Base-by-base conservation (phyloP, 2,888 invertebrate genomes). In the Pomacea canaliculata region DNA sequence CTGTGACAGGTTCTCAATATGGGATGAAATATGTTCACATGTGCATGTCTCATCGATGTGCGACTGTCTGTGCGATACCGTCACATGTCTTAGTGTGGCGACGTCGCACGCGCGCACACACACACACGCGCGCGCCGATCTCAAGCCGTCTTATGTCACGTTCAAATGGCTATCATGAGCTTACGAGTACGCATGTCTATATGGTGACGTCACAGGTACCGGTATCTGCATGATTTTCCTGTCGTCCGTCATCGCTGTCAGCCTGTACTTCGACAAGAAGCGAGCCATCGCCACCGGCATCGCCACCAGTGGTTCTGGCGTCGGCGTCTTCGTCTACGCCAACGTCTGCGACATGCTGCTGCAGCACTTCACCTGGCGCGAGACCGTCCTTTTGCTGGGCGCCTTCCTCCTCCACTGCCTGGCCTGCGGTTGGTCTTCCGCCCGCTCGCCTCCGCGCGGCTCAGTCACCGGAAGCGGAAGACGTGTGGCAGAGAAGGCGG, bases 181-280 rank as follows among this genome's bases (percentile, higher is more conserved):
- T 10, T 8, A 16, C 51, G 51, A 10, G 51, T 16, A 16, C 51
- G 51, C 51, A 8, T 56, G 51, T 56, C 12, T 2, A 8, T 56
- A 8, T 56, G 51, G 16, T 37, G 37, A 37, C 37, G 4, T 37
- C 37, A 37, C 37, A 94, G 98, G 98, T 60, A 92, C 97, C 71
- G 99, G 99, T 16, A 96, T 99, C 86, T 98, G 99, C 1, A 93
- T 99, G 85, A 97, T 99, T 89, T 99, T 98, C 91, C 93, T 99
- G 77, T 98, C 99, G 0, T 97, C 99, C 77, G 98, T 99, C 84
- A 97, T 99, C 79, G 96, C 96, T 88, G 98, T 99, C 65, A 97
- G 98, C 4, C 96, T 96, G 83, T 99, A 99, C 93, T 99, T 99
- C 90, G 97, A 98, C 89, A 95, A 95, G 84, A 95, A 94, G 86